Percentiles rank a stretch among this genome's conserved stretches.
These are phyloP conservation scores for Nothoprocta perdicaria DNA, from an alignment of 2,113 vertebrate species.

Conservation along the genomic window DNA sequence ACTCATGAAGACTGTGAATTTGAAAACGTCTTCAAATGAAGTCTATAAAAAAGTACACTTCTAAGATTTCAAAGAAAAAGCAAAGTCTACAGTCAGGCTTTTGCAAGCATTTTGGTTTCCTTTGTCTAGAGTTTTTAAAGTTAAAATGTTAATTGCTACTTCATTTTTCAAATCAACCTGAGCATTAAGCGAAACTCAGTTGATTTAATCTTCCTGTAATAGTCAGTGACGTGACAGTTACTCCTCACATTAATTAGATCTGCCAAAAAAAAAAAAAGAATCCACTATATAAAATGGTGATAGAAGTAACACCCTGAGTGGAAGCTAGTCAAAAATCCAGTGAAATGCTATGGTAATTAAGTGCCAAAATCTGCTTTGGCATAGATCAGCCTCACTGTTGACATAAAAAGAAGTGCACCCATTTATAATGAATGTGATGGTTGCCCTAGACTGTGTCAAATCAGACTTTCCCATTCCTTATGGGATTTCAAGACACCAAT, in stretches of 20 bases:
- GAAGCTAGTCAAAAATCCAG: constrained; percentile 27
- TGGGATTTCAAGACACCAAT: not conserved
- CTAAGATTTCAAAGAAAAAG: constrained; percentile 55
- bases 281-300: constrained; percentile 17
- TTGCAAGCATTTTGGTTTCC: constrained; percentile 45
- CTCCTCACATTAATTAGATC: constrained; percentile 21
- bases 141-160: constrained; percentile 27
- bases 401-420: not conserved
- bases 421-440: accelerated
- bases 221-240: constrained; percentile 18
- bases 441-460: not conserved
- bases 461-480: not conserved
- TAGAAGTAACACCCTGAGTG: constrained; percentile 39
- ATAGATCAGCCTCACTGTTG: not conserved
- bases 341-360: not conserved
- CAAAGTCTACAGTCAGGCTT: not conserved
- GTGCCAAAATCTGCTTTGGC: not conserved
- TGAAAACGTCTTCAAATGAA: constrained; percentile 52
- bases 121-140: constrained; percentile 39
- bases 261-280: not conserved
- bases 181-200: constrained; percentile 22
- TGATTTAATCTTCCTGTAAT: constrained; percentile 23
- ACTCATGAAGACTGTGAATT: constrained; percentile 7
- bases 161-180: constrained; percentile 30
- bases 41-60: constrained; percentile 19